Conservation (phyloP, 2,797 vertebrate genomes). For the Myiotriccus ornatus region DNA sequence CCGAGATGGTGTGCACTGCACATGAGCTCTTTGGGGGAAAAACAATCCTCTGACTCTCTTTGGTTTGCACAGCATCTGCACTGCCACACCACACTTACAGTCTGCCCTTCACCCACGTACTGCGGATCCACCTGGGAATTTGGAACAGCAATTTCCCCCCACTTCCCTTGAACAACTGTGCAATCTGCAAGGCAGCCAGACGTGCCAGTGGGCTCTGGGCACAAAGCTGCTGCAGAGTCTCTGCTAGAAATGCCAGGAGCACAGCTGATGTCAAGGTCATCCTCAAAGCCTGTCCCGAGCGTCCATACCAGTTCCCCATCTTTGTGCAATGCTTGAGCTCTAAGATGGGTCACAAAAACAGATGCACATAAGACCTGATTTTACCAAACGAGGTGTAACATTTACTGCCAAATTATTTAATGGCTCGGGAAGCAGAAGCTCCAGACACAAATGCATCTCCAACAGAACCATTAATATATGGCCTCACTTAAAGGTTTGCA, state of each 20-base stretch:
- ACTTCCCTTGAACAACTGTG: conserved; percentile 16
- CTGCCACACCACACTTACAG: neutral
- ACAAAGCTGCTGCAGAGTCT: conserved; percentile 27
- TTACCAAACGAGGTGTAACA: conserved; percentile 30
- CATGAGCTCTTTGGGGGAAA: accelerated
- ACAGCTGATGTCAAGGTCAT: conserved; percentile 60
- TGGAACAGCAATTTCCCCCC: neutral
- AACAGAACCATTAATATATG: neutral
- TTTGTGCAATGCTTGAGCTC: neutral
- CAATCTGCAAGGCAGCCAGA: conserved; percentile 41
- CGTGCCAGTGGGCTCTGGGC: conserved; percentile 35
- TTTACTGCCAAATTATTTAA: conserved; percentile 41
- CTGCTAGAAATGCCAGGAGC: conserved; percentile 47
- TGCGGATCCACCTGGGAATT: neutral
- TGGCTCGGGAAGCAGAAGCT: conserved; percentile 8
- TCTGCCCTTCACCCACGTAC: neutral
- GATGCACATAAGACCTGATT: conserved; percentile 10
- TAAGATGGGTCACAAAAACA: conserved; percentile 24
- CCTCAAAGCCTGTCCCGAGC: conserved; percentile 24
- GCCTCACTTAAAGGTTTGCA: neutral
- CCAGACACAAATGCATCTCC: neutral
- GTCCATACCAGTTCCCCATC: neutral
- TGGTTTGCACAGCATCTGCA: neutral
- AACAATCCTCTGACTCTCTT: neutral
- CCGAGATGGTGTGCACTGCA: accelerated